phyloP scores from a whole-genome alignment of 2,888 invertebrate species.

The Crocallis elinguaria region DNA sequence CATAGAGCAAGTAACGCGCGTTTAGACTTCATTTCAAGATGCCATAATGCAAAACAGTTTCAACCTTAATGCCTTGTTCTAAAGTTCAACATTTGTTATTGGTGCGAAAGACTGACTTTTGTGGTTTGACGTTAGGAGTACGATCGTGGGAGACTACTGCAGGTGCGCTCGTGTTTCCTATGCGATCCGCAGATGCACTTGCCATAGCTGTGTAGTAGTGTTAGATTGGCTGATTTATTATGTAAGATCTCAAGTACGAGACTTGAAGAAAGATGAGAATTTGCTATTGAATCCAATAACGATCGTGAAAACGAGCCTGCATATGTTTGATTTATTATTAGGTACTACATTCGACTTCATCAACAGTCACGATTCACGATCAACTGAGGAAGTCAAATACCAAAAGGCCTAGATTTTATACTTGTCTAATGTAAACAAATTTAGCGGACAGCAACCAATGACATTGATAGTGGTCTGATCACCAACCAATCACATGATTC shows the following conservation, averaged over 20 bases:
- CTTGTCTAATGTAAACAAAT: too few species aligned
- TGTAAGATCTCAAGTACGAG: background rate
- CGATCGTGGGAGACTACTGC: slow-evolving; percentile 77
- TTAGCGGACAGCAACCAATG: too few species aligned
- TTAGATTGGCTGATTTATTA: slow-evolving; percentile 14
- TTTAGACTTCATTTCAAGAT: background rate
- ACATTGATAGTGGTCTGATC: too few species aligned
- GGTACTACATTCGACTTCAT: too few species aligned
- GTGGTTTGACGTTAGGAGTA: slow-evolving; percentile 40
- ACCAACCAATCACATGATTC: too few species aligned
- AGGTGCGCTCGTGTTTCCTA: slow-evolving; percentile 75
- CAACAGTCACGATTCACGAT: too few species aligned
- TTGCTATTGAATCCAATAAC: too few species aligned
- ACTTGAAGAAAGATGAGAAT: background rate
- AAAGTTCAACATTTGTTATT: slow-evolving; percentile 11
- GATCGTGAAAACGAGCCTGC: too few species aligned
- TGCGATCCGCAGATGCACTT: slow-evolving; percentile 68
- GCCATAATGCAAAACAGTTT: background rate
- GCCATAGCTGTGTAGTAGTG: slow-evolving; percentile 36
- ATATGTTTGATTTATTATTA: too few species aligned
- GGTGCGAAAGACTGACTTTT: background rate
- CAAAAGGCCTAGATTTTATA: too few species aligned
- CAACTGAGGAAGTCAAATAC: too few species aligned
- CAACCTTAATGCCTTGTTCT: slow-evolving; percentile 4
- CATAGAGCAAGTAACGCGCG: slow-evolving; percentile 12